These are phyloP conservation scores for Champsocephalus gunnari DNA, from an alignment of 2,797 vertebrate genomes.

Conservation along the genomic window DNA sequence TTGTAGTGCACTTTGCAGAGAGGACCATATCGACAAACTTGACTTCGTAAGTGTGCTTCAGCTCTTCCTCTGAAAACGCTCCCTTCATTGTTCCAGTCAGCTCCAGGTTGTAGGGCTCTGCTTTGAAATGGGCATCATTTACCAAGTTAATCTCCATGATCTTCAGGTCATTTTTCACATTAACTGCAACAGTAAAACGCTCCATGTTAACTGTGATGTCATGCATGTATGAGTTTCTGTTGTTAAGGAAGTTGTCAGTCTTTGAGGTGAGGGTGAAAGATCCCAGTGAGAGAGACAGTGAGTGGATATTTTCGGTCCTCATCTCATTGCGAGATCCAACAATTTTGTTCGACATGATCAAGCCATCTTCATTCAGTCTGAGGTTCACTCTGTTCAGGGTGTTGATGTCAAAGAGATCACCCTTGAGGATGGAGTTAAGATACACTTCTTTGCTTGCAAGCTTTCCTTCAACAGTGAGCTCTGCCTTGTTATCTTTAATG, in stretches of 20 bases:
- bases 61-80: conserved; percentile 83
- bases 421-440: conserved; percentile 85
- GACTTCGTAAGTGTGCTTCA: conserved; percentile 90
- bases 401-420: conserved; percentile 85
- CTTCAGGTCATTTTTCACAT: conserved; percentile 88
- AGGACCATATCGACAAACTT: conserved; percentile 83
- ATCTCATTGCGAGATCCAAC: conserved; percentile 88
- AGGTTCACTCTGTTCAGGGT: conserved; percentile 89
- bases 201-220: conserved; percentile 86
- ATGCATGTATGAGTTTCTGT: conserved; percentile 90
- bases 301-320: conserved; percentile 87
- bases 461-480: conserved; percentile 89
- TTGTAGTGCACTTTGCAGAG: conserved; percentile 88
- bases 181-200: conserved; percentile 79
- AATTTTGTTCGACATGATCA: conserved; percentile 88
- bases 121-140: conserved; percentile 86
- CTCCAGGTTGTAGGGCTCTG: conserved; percentile 86
- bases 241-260: conserved; percentile 88
- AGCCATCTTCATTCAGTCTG: conserved; percentile 88
- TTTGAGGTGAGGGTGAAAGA: conserved; percentile 86
- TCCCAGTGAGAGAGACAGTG: conserved; percentile 84
- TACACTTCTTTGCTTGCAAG: conserved; percentile 83
- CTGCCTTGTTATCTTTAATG: conserved; percentile 85
- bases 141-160: conserved; percentile 82
- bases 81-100: conserved; percentile 87